These are phyloP conservation scores for Ladona fulva DNA, from an alignment of 1,140 invertebrate genomes.

Conservation along the genomic window DNA sequence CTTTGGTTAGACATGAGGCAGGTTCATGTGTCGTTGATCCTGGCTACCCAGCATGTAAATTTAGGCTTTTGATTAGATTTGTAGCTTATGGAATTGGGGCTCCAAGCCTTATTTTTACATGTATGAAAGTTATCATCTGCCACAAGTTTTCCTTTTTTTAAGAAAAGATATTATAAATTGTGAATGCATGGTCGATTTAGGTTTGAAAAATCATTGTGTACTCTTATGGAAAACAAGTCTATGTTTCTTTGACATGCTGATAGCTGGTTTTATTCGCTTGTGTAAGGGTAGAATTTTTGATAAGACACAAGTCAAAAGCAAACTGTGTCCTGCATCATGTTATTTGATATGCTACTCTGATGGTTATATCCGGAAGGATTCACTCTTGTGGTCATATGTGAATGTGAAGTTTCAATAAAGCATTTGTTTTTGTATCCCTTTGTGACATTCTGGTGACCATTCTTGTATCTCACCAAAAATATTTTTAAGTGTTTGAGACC, in stretches of 20 bases:
- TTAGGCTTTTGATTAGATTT: slow-evolving; percentile 15
- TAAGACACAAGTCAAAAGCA: neutral
- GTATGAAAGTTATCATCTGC: neutral
- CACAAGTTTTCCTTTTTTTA: neutral
- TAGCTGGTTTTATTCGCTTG: neutral
- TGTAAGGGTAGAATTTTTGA: neutral
- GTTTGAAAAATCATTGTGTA: neutral
- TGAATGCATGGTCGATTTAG: neutral
- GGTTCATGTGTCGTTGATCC: neutral
- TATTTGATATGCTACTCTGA: neutral
- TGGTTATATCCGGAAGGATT: neutral
- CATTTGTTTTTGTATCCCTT: slow-evolving; percentile 1
- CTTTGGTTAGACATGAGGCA: slow-evolving; percentile 4
- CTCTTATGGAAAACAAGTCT: neutral
- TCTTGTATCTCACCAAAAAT: neutral
- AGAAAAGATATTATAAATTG: neutral
- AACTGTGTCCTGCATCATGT: neutral
- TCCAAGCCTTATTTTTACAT: slow-evolving; percentile 6
- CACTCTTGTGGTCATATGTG: neutral
- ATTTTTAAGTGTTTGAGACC: slow-evolving; percentile 8
- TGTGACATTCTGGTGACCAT: neutral
- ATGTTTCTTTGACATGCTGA: neutral
- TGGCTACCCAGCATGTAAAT: slow-evolving; percentile 13
- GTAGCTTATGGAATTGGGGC: slow-evolving; percentile 4
- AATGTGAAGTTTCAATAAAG: slow-evolving; percentile 1